phyloP scores from a whole-genome alignment of 1,140 invertebrate species.

The Liolophura sinensis region DNA sequence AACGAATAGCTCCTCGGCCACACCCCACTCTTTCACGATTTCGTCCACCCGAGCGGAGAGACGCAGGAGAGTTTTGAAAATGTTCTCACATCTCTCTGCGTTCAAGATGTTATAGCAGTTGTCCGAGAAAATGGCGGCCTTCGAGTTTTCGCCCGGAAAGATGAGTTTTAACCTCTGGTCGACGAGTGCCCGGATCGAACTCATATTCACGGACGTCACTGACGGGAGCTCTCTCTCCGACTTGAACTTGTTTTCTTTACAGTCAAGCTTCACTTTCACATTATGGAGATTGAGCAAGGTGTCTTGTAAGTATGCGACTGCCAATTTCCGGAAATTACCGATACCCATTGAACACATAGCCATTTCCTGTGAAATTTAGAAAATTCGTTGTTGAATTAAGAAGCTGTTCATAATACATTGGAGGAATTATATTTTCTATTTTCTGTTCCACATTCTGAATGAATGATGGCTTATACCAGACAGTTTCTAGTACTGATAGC shows the following conservation, averaged over 20 bases:
- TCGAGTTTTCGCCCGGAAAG: constrained; percentile 7
- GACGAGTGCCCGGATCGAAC: constrained; percentile 3
- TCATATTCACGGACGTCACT: constrained; percentile 5
- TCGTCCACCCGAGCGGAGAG: constrained; percentile 13
- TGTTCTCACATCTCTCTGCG: constrained; percentile 9
- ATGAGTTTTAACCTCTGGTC: constrained; percentile 8
- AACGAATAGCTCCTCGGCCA: constrained; percentile 19
- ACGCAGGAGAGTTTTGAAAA: constrained; percentile 18
- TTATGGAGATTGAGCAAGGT: constrained; percentile 27
- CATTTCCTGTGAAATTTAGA: too few species aligned
- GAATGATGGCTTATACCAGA: too few species aligned
- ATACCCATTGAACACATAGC: constrained; percentile 6
- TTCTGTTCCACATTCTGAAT: too few species aligned
- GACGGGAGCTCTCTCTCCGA: constrained; percentile 20
- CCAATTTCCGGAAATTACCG: constrained; percentile 24
- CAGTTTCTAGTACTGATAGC: too few species aligned
- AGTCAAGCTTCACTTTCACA: constrained; percentile 20
- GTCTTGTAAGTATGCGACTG: constrained; percentile 26
- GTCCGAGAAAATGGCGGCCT: constrained; percentile 8
- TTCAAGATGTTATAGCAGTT: constrained; percentile 15
- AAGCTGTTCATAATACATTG: too few species aligned
- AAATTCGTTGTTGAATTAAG: too few species aligned
- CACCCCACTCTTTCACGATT: constrained; percentile 23
- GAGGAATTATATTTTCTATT: too few species aligned
- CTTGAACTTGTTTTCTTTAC: constrained; percentile 13